Evolutionary conservation across 2,113 vertebrate genomes (phyloP).

Genomic region (Mus musculus): GRCm39 chr10:13582001-13582500

Average conservation of each 20-base stretch:
- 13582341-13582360: neutral
- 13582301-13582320: neutral
- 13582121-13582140: neutral
- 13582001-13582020: too few species aligned
- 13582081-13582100: neutral
- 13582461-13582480: constrained; percentile 71
- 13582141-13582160: neutral
- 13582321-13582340: neutral
- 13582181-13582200: neutral
- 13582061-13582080: neutral
- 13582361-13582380: neutral
- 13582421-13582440: neutral
- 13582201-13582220: neutral
- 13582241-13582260: neutral
- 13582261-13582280: neutral
- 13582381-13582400: neutral
- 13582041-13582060: neutral
- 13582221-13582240: neutral
- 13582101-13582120: neutral
- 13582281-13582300: neutral
- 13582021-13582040: neutral
- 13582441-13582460: constrained; percentile 57
- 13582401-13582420: neutral
- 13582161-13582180: neutral
- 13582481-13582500: constrained; percentile 45